Base-by-base conservation (phyloP, 2,113 vertebrate species). In the Sylvilagus bachmani region DNA sequence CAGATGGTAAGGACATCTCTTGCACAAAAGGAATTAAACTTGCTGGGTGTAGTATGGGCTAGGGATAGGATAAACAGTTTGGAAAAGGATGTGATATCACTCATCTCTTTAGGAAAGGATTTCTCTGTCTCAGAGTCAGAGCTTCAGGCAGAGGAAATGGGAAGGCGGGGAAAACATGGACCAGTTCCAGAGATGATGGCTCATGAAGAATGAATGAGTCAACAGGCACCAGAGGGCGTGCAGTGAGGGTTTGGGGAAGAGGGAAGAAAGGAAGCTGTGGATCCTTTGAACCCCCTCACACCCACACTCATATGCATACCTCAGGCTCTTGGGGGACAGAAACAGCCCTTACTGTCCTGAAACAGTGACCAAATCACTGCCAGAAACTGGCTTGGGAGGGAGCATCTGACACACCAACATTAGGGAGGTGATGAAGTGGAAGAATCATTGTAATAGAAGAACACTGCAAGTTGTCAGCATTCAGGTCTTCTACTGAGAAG, bases 41-140 rank as follows among this genome's bases (percentile, higher is more conserved):
- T 29, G 29, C 86, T 89, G 81, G 62, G 31, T 83, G 95, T 86
- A 86, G 36, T 73, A 83, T 38, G 62, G 17, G 44, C 78, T 44
- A 66, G 51, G 92, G 49, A 69, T 53, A 94, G 90, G 88, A 95
- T 67, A 96, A 96, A 95, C 95, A 93, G 73, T 91, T 94, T 90
- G 70, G 1, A 90, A 91, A 95, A 94, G 97, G 96, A 96, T 96
- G 62, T 97, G 95, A 96, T 87, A 87, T 96, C 97, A 97, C 78
- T 95, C 93, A 33, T 93, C 94, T 96, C 90, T 96, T 97, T 95
- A 97, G 95, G 92, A 94, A 95, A 97, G 94, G 93, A 75, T 82
- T 94, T 96, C 75, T 97, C 67, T 90, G 81, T 96, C 67, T 97
- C 94, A 86, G 83, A 78, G 79, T 77, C 55, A 96, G 89, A 95